Conservation (phyloP, 2,888 invertebrate species). For the Nebria salina region DNA sequence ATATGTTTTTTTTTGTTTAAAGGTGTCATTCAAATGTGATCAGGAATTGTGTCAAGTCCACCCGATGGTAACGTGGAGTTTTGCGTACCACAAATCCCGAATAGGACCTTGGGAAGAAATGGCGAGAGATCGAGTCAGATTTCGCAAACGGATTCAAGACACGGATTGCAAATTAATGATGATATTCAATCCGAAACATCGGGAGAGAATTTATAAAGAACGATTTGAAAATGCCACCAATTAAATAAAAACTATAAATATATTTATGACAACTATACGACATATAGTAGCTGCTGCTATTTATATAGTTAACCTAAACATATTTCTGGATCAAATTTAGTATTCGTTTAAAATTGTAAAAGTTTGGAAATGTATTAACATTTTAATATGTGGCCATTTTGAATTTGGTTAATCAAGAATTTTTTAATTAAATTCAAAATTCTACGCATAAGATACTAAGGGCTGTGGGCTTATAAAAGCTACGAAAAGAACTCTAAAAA, state of each 20-base stretch:
- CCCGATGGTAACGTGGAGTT: constrained; percentile 66
- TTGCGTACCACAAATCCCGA: constrained; percentile 66
- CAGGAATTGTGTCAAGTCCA: constrained; percentile 61
- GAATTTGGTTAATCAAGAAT: neutral
- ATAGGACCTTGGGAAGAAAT: constrained; percentile 68
- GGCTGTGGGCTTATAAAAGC: neutral
- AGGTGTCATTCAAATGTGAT: constrained; percentile 66
- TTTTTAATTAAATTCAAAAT: neutral
- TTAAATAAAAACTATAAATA: constrained; percentile 41
- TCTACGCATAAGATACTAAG: neutral
- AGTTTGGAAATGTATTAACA: too few species aligned
- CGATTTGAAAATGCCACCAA: constrained; percentile 56
- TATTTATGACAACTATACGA: neutral
- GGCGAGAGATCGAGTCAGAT: constrained; percentile 65
- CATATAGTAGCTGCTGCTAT: neutral
- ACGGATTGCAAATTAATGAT: constrained; percentile 59
- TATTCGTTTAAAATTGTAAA: too few species aligned
- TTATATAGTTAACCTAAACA: neutral
- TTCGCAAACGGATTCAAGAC: constrained; percentile 61
- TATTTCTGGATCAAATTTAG: neutral
- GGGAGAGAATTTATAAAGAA: constrained; percentile 61
- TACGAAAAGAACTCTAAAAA: neutral
- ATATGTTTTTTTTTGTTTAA: constrained; percentile 48
- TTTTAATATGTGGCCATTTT: neutral
- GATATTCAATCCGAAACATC: constrained; percentile 62